Evolutionary conservation across 1,140 invertebrate species (phyloP).

Genomic region (Oryzaephilus surinamensis): DNA sequence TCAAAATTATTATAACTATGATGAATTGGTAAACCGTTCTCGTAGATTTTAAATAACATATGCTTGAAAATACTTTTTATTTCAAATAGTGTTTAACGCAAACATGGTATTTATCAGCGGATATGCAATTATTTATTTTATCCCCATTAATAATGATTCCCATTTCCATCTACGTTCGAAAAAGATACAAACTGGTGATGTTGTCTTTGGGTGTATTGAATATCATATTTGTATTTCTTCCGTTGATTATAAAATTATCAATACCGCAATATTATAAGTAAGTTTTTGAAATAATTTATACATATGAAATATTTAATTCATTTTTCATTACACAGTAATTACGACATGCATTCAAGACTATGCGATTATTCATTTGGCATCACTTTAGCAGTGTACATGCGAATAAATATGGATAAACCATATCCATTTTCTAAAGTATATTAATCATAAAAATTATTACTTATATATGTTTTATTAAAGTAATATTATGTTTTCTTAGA

Average conservation of each 20-base stretch:
- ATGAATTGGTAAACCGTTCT: conserved; percentile 18
- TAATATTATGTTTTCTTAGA: no score
- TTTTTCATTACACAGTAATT: conserved; percentile 12
- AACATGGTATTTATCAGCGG: conserved; percentile 48
- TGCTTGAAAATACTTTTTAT: not conserved
- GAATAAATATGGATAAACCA: conserved; percentile 11
- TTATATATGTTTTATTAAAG: no score
- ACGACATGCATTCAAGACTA: conserved; percentile 24
- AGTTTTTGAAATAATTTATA: conserved; percentile 5
- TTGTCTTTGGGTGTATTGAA: conserved; percentile 10
- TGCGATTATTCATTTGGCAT: conserved; percentile 24
- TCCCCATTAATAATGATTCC: conserved; percentile 41
- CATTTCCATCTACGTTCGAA: conserved; percentile 9
- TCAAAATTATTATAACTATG: conserved; percentile 42
- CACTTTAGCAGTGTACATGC: conserved; percentile 15
- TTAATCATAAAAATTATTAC: no score
- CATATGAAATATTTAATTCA: not conserved
- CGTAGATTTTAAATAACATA: not conserved
- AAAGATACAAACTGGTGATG: conserved; percentile 11
- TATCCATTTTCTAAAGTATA: conserved; percentile 16
- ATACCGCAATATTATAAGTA: conserved; percentile 17
- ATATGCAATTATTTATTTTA: conserved; percentile 32
- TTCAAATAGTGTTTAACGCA: conserved; percentile 46
- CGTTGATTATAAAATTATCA: conserved; percentile 15
- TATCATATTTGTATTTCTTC: conserved; percentile 17